Evolutionary conservation across 2,113 vertebrate genomes (phyloP).

Genomic region (Erpornis zantholeuca): DNA sequence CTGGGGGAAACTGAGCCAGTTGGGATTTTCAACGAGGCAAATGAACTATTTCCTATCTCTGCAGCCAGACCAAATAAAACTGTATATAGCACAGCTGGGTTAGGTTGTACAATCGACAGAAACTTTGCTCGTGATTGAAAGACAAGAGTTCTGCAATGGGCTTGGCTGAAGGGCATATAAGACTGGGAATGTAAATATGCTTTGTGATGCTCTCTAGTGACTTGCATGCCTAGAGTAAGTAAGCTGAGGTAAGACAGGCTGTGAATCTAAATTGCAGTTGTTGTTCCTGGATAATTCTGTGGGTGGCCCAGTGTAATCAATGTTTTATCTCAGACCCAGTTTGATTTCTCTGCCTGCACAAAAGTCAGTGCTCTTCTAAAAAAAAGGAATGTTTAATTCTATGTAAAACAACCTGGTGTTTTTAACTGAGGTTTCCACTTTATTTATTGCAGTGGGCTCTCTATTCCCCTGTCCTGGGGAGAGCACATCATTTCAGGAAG

Average conservation of each 20-base stretch:
- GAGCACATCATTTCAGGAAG: not conserved
- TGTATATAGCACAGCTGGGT: not conserved
- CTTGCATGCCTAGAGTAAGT: not conserved
- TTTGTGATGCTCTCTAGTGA: not conserved
- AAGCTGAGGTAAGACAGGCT: not conserved
- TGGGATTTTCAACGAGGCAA: rapidly evolving
- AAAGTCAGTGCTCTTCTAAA: not conserved
- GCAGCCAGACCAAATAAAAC: not conserved
- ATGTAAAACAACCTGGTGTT: not conserved
- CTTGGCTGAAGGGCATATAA: not conserved
- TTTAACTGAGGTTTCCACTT: not conserved
- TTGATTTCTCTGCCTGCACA: not conserved
- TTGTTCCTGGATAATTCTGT: not conserved
- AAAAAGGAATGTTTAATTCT: not conserved
- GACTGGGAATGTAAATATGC: not conserved
- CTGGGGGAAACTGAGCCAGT: not conserved
- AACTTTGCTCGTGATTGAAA: not conserved
- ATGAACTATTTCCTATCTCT: not conserved
- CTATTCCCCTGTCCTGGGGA: not conserved
- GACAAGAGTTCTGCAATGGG: not conserved
- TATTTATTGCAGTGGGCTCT: not conserved
- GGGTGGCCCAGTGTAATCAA: not conserved
- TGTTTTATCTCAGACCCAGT: not conserved
- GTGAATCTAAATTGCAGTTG: not conserved
- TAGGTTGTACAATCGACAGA: not conserved